These are phyloP conservation scores for Cetoscarus ocellatus DNA, from an alignment of 2,797 vertebrate species.

Conservation along the genomic window DNA sequence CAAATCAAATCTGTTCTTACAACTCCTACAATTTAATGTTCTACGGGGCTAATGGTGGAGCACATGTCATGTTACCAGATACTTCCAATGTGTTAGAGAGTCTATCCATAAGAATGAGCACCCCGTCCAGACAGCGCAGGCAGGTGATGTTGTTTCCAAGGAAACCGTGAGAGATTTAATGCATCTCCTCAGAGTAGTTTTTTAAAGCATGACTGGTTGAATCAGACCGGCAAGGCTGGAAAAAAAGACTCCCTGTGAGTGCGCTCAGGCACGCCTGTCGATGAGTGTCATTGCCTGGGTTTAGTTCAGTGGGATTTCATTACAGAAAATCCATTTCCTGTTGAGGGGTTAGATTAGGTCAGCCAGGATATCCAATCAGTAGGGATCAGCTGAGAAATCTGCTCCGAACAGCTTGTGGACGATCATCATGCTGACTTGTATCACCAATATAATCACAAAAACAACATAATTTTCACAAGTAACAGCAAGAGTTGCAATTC, in stretches of 20 bases:
- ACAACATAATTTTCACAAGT: background rate
- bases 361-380: slow-evolving; percentile 53
- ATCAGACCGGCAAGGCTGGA: slow-evolving; percentile 21
- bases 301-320: slow-evolving; percentile 64
- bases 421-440: slow-evolving; percentile 26
- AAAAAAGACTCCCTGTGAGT: slow-evolving; percentile 18
- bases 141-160: slow-evolving; percentile 55
- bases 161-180: slow-evolving; percentile 47
- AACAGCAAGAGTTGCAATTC: background rate
- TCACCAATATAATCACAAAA: slow-evolving; percentile 12
- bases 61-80: background rate
- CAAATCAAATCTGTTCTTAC: background rate
- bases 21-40: background rate
- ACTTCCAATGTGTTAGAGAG: slow-evolving; percentile 2
- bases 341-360: slow-evolving; percentile 58
- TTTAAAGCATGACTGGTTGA: slow-evolving; percentile 35
- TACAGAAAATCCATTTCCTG: slow-evolving; percentile 69
- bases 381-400: slow-evolving; percentile 49
- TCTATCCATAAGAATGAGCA: slow-evolving; percentile 14
- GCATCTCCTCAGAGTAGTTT: slow-evolving; percentile 23
- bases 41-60: background rate
- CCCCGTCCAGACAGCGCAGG: slow-evolving; percentile 30
- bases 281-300: slow-evolving; percentile 39
- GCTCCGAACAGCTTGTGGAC: slow-evolving; percentile 29
- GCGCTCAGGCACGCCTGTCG: slow-evolving; percentile 35